These are phyloP conservation scores for Drosophila multiciliata DNA, from an alignment of 2,888 invertebrate species.

Conservation along the genomic window DNA sequence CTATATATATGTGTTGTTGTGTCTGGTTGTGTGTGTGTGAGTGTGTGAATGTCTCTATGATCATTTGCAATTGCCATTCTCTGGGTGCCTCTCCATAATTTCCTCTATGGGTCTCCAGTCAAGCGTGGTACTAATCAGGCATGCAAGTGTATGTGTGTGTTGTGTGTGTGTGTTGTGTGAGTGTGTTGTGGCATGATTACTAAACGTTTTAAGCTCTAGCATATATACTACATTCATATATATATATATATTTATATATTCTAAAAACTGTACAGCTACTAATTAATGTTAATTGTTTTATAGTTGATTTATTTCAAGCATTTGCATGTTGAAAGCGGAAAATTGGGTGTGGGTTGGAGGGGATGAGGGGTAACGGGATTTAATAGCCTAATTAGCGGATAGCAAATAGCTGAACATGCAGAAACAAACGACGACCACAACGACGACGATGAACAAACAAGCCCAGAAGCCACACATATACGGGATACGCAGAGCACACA, in stretches of 20 bases:
- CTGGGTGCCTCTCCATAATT: constrained; percentile 17
- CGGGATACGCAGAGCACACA: constrained; percentile 50
- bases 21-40: constrained; percentile 22
- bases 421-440: constrained; percentile 37
- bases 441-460: constrained; percentile 35
- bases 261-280: constrained; percentile 76
- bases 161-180: constrained; percentile 17
- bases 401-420: constrained; percentile 43
- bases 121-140: constrained; percentile 52
- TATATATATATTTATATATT: constrained; percentile 50
- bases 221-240: constrained; percentile 61
- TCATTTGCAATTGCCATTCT: constrained; percentile 23
- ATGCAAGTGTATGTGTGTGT: constrained; percentile 19
- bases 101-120: constrained; percentile 39
- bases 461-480: constrained; percentile 17
- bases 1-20: constrained; percentile 21
- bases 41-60: constrained; percentile 23
- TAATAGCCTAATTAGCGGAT: constrained; percentile 64
- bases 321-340: constrained; percentile 38
- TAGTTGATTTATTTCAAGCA: constrained; percentile 60
- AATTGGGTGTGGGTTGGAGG: constrained; percentile 1
- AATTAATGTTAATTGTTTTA: constrained; percentile 76
- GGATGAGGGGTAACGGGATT: constrained; percentile 17
- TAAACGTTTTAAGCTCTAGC: constrained; percentile 72
- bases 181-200: constrained; percentile 45